phyloP scores from a whole-genome alignment of 1,140 invertebrate genomes.

The Panagrolaimus sp. region DNA sequence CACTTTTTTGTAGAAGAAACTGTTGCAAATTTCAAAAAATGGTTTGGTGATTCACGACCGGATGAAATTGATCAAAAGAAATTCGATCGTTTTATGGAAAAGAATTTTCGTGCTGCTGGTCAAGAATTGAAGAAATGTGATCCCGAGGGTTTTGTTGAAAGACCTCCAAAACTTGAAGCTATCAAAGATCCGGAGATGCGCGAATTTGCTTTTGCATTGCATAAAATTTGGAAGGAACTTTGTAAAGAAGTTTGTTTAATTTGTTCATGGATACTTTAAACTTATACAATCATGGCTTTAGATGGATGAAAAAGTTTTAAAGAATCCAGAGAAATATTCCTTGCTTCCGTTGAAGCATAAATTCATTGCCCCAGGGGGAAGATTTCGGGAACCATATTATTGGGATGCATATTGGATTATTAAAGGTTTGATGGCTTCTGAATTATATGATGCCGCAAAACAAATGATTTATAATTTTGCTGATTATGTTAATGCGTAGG shows the following conservation, averaged over 20 bases:
- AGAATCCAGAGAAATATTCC: slow-evolving; percentile 15
- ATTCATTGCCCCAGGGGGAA: slow-evolving; percentile 38
- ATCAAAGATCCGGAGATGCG: slow-evolving; percentile 69
- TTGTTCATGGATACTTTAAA: background rate
- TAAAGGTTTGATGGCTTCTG: slow-evolving; percentile 74
- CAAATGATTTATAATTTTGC: slow-evolving; percentile 76
- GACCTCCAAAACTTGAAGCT: slow-evolving; percentile 64
- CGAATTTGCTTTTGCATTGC: slow-evolving; percentile 59
- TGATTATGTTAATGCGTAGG: slow-evolving; percentile 69
- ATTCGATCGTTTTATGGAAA: slow-evolving; percentile 19
- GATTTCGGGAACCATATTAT: slow-evolving; percentile 80
- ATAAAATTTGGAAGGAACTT: slow-evolving; percentile 73
- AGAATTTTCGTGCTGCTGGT: slow-evolving; percentile 65
- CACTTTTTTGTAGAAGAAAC: slow-evolving; percentile 27
- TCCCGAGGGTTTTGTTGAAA: slow-evolving; percentile 71
- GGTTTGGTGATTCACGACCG: slow-evolving; percentile 22
- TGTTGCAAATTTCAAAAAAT: slow-evolving; percentile 21
- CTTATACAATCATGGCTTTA: background rate
- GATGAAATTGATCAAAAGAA: slow-evolving; percentile 21
- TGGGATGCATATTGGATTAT: slow-evolving; percentile 90
- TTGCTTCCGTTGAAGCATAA: slow-evolving; percentile 18
- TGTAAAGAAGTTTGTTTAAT: slow-evolving; percentile 65
- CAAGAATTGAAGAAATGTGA: slow-evolving; percentile 73
- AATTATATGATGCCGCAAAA: slow-evolving; percentile 73
- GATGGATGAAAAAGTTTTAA: background rate